Conservation (phyloP, 1,140 invertebrate genomes). For the Bombus impatiens region DNA sequence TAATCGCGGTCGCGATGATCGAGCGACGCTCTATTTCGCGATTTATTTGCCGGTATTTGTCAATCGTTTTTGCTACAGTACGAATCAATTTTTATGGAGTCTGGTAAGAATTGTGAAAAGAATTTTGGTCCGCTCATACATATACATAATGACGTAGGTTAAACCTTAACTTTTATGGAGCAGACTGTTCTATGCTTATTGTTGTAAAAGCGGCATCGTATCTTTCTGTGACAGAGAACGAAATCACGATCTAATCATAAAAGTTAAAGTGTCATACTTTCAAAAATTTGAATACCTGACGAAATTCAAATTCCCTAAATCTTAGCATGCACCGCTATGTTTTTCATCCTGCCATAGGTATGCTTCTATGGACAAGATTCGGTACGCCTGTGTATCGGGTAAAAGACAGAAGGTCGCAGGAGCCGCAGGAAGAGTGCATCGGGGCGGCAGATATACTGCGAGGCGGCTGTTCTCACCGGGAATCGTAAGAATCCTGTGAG, state of each 20-base stretch:
- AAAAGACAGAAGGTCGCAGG: not conserved
- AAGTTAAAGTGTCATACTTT: too few species aligned
- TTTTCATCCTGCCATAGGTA: too few species aligned
- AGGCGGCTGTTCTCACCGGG: conserved; percentile 48
- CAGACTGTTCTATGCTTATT: too few species aligned
- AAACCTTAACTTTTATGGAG: too few species aligned
- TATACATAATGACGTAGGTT: too few species aligned
- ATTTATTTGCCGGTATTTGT: not conserved
- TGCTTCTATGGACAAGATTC: not conserved
- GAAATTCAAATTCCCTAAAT: too few species aligned
- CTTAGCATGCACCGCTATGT: too few species aligned
- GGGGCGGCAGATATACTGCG: conserved; percentile 12
- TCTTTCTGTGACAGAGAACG: too few species aligned
- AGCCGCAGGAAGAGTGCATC: not conserved
- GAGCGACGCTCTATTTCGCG: not conserved
- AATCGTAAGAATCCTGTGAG: conserved; percentile 61
- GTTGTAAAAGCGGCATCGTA: too few species aligned
- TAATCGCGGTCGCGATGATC: conserved; percentile 35
- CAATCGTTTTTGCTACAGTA: not conserved
- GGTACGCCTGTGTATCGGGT: not conserved
- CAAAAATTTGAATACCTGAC: too few species aligned
- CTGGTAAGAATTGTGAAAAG: not conserved
- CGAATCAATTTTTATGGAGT: not conserved
- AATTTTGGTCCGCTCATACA: too few species aligned
- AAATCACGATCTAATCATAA: too few species aligned